Evolutionary conservation across 2,113 vertebrate genomes (phyloP).

Genomic region (Otis tarda): DNA sequence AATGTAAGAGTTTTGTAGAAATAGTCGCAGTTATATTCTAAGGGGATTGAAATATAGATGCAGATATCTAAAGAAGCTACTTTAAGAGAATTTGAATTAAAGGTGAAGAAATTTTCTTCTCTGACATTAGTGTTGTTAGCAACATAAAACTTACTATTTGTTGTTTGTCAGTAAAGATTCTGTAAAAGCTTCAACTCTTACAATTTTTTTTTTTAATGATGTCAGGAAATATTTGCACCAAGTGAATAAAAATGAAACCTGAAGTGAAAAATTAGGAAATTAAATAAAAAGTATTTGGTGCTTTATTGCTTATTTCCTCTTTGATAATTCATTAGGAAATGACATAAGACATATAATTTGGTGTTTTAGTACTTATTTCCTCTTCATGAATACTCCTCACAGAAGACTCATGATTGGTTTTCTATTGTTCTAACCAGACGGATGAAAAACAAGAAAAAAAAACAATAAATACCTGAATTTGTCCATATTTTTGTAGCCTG

Average conservation of each 20-base stretch:
- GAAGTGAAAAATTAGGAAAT: not conserved
- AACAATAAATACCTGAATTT: not conserved
- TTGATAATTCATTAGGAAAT: not conserved
- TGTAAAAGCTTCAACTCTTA: not conserved
- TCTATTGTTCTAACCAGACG: not conserved
- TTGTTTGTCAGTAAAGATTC: not conserved
- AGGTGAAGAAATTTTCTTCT: not conserved
- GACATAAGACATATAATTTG: not conserved
- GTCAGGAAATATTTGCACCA: not conserved
- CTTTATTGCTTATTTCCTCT: not conserved
- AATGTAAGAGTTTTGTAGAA: not conserved
- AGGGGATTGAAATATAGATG: not conserved
- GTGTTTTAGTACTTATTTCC: not conserved
- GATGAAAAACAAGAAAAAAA: not conserved
- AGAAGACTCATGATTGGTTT: not conserved
- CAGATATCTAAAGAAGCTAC: not conserved
- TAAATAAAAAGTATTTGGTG: not conserved
- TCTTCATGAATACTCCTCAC: not conserved
- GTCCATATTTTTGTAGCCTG: not conserved
- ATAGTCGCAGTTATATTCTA: not conserved
- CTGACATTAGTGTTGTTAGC: not conserved
- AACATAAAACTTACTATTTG: not conserved
- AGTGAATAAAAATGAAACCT: not conserved
- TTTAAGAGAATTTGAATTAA: not conserved
- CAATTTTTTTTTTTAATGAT: not conserved